These are phyloP conservation scores for Ichneumoninae sp. DNA, from an alignment of 2,888 invertebrate species.

Conservation along the genomic window DNA sequence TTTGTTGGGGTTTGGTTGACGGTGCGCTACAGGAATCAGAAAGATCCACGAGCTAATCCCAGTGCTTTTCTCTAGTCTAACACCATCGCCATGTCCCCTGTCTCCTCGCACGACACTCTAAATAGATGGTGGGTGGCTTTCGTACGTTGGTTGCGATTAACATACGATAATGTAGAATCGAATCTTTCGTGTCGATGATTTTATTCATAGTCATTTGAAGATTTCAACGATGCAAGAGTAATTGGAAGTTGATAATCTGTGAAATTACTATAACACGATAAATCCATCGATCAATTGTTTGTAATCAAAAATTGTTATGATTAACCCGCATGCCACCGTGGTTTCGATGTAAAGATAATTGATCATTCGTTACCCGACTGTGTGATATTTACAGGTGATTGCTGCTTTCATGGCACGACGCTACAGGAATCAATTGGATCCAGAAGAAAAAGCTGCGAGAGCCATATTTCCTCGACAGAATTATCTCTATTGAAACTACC, in stretches of 20 bases:
- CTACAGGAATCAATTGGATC: conserved; percentile 93
- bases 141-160: conserved; percentile 62
- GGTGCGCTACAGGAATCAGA: conserved; percentile 98
- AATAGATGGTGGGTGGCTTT: conserved; percentile 82
- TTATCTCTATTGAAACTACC: conserved; percentile 85
- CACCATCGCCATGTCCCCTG: conserved; percentile 83
- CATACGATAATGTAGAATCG: not conserved
- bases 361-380: not conserved
- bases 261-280: not conserved
- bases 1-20: conserved; percentile 99
- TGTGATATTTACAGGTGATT: conserved; percentile 88
- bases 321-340: not conserved
- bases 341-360: not conserved
- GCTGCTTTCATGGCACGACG: conserved; percentile 92
- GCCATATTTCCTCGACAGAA: conserved; percentile 89
- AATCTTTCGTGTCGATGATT: not conserved
- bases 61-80: conserved; percentile 97
- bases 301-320: not conserved
- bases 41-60: conserved; percentile 98
- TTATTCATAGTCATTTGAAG: not conserved
- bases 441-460: conserved; percentile 90
- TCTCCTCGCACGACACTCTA: conserved; percentile 81
- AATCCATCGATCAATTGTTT: not conserved
- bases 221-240: not conserved
- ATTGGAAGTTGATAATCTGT: not conserved